phyloP scores from a whole-genome alignment of 2,888 invertebrate genomes.

The Cephus spinipes region DNA sequence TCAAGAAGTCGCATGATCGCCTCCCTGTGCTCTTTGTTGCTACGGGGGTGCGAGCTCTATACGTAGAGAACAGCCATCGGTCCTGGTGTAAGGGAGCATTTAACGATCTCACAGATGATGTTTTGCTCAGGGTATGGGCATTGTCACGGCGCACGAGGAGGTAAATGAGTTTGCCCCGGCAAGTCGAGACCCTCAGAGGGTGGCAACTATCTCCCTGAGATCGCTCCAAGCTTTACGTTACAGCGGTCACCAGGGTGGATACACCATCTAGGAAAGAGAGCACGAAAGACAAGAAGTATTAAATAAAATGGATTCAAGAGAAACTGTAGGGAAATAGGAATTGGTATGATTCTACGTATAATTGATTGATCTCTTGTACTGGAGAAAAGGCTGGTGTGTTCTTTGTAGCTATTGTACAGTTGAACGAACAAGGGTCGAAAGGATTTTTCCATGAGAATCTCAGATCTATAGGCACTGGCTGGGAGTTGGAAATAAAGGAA shows the following conservation, averaged over 20 bases:
- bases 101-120: conserved; percentile 35
- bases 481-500: background rate
- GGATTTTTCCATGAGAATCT: too few species aligned
- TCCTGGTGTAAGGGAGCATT: conserved; percentile 2
- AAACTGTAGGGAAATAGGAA: too few species aligned
- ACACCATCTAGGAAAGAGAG: background rate
- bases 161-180: conserved; percentile 30
- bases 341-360: too few species aligned
- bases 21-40: background rate
- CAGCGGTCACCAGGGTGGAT: background rate
- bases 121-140: conserved; percentile 33
- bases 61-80: too few species aligned
- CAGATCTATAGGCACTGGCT: background rate
- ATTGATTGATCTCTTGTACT: too few species aligned
- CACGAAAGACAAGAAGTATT: background rate
- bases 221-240: too few species aligned
- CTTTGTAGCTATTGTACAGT: too few species aligned
- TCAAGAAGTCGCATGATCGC: conserved; percentile 24
- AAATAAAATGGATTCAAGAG: too few species aligned
- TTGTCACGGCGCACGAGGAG: conserved; percentile 24
- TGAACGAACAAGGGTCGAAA: too few species aligned
- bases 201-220: background rate
- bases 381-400: too few species aligned
- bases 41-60: too few species aligned
- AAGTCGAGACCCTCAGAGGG: background rate